Evolutionary conservation across 2,888 invertebrate species (phyloP).

Genomic region (Bugulina stolonifera): DNA sequence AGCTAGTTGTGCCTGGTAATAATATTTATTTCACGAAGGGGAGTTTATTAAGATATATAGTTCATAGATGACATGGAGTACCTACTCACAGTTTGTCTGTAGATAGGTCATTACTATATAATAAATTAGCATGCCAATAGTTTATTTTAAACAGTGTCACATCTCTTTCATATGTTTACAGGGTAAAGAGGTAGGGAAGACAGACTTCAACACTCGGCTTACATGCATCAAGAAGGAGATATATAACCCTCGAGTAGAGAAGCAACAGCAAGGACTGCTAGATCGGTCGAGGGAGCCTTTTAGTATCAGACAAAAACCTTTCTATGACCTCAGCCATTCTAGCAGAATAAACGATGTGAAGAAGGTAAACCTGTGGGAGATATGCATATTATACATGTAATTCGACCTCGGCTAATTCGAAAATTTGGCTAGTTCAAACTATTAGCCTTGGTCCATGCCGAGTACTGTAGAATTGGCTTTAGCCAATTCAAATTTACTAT

Average conservation of each 20-base stretch:
- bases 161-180: slow-evolving; percentile 37
- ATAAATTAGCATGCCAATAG: slow-evolving; percentile 27
- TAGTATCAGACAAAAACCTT: slow-evolving; percentile 80
- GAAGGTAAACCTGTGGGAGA: too few species aligned
- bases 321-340: slow-evolving; percentile 67
- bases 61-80: not conserved
- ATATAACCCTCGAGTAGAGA: slow-evolving; percentile 62
- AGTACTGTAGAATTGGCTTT: too few species aligned
- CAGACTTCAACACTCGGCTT: slow-evolving; percentile 72
- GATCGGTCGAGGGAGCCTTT: slow-evolving; percentile 77
- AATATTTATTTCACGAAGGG: too few species aligned
- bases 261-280: slow-evolving; percentile 71
- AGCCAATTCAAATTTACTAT: too few species aligned
- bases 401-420: too few species aligned
- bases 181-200: slow-evolving; percentile 68
- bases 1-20: too few species aligned
- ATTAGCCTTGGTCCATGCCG: too few species aligned
- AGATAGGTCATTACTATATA: too few species aligned
- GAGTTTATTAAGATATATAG: too few species aligned
- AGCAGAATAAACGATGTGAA: slow-evolving; percentile 3
- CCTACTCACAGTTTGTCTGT: not conserved
- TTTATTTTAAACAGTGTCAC: slow-evolving; percentile 19
- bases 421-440: too few species aligned
- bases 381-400: too few species aligned
- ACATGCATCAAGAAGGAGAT: slow-evolving; percentile 65